Evolutionary conservation across 2,888 invertebrate genomes (phyloP).

Genomic region (Bugulina stolonifera): DNA sequence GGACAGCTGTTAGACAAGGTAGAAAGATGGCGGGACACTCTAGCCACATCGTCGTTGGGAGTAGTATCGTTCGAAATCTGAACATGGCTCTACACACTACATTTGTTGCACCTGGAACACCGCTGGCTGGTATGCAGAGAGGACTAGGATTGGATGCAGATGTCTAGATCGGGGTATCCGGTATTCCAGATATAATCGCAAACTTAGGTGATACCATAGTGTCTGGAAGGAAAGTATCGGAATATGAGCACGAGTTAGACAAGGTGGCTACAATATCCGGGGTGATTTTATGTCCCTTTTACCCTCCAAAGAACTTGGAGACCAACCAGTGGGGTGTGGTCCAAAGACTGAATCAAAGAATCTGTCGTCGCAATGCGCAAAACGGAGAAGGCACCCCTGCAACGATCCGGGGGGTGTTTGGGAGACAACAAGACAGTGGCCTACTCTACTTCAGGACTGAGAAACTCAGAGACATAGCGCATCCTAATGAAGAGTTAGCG

Average conservation of each 20-base stretch:
- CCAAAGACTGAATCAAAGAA: background rate
- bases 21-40: background rate
- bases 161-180: background rate
- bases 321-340: background rate
- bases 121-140: background rate
- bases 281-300: background rate
- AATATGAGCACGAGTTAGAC: background rate
- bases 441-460: background rate
- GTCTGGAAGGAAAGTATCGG: background rate
- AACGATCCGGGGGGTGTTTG: background rate
- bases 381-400: background rate
- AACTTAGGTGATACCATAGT: background rate
- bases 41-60: background rate
- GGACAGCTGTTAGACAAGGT: background rate
- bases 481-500: background rate
- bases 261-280: background rate
- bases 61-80: background rate
- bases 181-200: background rate
- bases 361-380: background rate
- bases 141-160: background rate
- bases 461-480: background rate
- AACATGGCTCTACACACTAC: background rate
- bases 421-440: background rate
- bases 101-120: too few relatives aligned
- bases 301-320: background rate